Conservation (phyloP, 2,888 invertebrate genomes). For the Drosophila putrida region DNA sequence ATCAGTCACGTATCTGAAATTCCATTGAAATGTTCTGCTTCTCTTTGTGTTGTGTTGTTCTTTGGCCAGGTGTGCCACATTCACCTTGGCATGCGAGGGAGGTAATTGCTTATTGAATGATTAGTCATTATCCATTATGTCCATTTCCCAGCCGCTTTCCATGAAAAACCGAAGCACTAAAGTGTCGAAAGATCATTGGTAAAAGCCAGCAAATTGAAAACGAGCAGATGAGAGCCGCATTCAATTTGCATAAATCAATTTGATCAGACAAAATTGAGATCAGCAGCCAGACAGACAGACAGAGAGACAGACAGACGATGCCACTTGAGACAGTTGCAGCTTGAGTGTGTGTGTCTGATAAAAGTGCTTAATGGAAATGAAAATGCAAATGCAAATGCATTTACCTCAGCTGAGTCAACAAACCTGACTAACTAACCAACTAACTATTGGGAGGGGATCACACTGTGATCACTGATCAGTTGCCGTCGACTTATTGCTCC, state of each 20-base stretch:
- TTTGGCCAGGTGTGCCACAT: slow-evolving; percentile 51
- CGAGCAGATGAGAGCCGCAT: slow-evolving; percentile 39
- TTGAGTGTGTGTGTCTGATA: slow-evolving; percentile 13
- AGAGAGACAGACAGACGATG: slow-evolving; percentile 17
- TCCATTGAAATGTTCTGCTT: slow-evolving; percentile 25
- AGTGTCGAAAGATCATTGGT: slow-evolving; percentile 22
- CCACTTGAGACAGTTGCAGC: slow-evolving; percentile 20
- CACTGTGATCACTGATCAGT: not conserved
- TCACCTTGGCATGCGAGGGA: slow-evolving; percentile 51
- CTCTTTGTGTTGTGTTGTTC: slow-evolving; percentile 30
- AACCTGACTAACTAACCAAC: not conserved
- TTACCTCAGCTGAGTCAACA: slow-evolving; percentile 10
- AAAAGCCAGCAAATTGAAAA: slow-evolving; percentile 42
- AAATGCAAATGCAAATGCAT: slow-evolving; percentile 44
- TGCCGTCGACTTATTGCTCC: slow-evolving; percentile 9
- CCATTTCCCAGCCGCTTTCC: slow-evolving; percentile 10
- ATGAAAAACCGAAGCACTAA: slow-evolving; percentile 1
- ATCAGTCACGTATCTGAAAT: slow-evolving; percentile 56
- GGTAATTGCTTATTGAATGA: slow-evolving; percentile 38
- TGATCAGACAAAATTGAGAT: slow-evolving; percentile 61
- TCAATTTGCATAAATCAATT: slow-evolving; percentile 75
- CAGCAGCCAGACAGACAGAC: slow-evolving; percentile 36
- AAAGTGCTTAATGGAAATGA: slow-evolving; percentile 42
- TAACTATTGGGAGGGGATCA: too few species aligned
- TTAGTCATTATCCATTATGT: slow-evolving; percentile 7